Evolutionary conservation across 2,113 vertebrate species (phyloP).

Genomic region (Malurus elegans): DNA sequence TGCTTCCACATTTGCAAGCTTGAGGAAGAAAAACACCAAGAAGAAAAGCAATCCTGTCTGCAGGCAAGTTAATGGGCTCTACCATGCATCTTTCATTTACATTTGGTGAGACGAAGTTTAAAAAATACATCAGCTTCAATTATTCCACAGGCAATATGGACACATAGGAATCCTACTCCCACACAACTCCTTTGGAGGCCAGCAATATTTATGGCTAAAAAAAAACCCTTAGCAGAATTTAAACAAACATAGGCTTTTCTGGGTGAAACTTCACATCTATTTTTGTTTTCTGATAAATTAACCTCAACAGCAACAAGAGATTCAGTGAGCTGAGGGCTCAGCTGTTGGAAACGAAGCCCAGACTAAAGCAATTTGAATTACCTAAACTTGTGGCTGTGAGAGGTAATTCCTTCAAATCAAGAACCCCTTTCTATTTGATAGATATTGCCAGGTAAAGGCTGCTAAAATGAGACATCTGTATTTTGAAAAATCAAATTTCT

Average conservation of each 20-base stretch:
- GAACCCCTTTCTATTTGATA: background rate
- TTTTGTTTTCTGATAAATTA: slow-evolving; percentile 12
- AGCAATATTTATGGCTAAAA: slow-evolving; percentile 15
- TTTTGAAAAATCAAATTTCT: background rate
- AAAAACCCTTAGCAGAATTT: background rate
- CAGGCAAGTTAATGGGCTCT: background rate
- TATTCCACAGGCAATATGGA: slow-evolving; percentile 14
- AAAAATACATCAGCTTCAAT: slow-evolving; percentile 6
- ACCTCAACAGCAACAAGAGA: background rate
- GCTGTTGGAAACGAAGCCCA: background rate
- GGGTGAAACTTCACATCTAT: background rate
- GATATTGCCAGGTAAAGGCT: background rate
- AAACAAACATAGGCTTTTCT: background rate
- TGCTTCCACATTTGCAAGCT: background rate
- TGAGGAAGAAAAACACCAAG: background rate
- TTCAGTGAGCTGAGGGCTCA: background rate
- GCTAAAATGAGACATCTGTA: background rate
- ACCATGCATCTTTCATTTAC: background rate
- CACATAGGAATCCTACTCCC: slow-evolving; percentile 24
- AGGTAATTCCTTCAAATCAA: background rate
- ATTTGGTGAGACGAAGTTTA: background rate
- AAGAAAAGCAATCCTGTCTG: background rate
- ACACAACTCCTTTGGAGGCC: slow-evolving; percentile 10
- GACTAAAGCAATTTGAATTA: background rate
- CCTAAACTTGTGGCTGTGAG: background rate